phyloP scores from a whole-genome alignment of 2,888 invertebrate genomes.

The Odontocolon sp. region DNA sequence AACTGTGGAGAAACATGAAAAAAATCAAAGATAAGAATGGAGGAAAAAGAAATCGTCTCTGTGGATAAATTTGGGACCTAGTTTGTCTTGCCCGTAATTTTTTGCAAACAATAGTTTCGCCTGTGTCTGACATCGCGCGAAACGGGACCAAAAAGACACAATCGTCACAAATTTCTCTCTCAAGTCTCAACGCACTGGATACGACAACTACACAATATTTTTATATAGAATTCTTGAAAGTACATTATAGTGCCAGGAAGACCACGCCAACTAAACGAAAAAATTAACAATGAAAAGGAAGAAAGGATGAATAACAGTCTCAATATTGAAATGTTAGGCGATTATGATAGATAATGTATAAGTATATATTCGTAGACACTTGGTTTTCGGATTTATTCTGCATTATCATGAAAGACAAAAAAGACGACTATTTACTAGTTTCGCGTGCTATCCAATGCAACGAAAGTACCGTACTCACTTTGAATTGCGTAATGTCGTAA shows the following conservation, averaged over 20 bases:
- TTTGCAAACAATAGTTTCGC: conserved; percentile 71
- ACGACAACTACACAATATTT: conserved; percentile 78
- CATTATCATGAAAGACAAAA: conserved; percentile 16
- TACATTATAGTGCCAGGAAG: conserved; percentile 78
- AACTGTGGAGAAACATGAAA: conserved; percentile 11
- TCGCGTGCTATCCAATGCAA: conserved; percentile 45
- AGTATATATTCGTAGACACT: background rate
- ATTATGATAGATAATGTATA: conserved; percentile 13
- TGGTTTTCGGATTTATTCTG: background rate
- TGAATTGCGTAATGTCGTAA: conserved; percentile 9
- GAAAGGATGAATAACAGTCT: conserved; percentile 54
- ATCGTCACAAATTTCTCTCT: conserved; percentile 67
- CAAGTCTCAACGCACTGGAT: conserved; percentile 74
- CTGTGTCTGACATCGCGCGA: conserved; percentile 72
- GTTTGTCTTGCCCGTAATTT: conserved; percentile 70
- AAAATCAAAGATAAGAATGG: conserved; percentile 10
- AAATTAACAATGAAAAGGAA: conserved; percentile 45
- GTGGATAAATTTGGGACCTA: conserved; percentile 66
- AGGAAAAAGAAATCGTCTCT: conserved; percentile 38
- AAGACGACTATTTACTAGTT: conserved; percentile 14
- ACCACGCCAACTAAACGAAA: conserved; percentile 69
- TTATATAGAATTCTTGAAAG: conserved; percentile 80
- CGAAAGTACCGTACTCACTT: conserved; percentile 39
- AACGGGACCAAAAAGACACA: conserved; percentile 77
- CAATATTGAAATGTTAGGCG: conserved; percentile 19